Evolutionary conservation across 1,140 invertebrate genomes (phyloP), one percentile per base, ranked within the genome.

Genomic region (Drosophila paulistorum): DNA sequence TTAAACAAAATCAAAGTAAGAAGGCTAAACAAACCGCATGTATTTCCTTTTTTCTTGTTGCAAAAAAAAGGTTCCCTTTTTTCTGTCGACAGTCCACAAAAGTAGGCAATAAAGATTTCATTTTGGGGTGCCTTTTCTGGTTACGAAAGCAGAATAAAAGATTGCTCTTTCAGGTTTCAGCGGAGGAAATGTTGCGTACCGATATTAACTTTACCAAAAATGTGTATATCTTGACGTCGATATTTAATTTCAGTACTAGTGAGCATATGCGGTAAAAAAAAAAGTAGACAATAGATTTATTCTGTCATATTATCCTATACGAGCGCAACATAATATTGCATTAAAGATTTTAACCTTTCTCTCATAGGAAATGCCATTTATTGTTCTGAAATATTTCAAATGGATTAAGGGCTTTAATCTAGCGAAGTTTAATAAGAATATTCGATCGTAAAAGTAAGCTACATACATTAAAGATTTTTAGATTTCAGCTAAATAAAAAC

Each of bases 1-100:
- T 14, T n/a, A 45, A 58, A 45, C 65, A 59, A 55, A 51, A 51
- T 23, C 41, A 55, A 33, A 54, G 58, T 30, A 51, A 20, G 35
- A 20, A 37, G 20, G 39, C 17, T 26, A 61, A 51, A 51, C 45
- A 51, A 51, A 51, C 45, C 45, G 45, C 45, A 51, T 51, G 17
- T 51, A 51, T 51, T 20, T 17, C 7, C 2, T 17, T 26, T 48
- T 48, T 51, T 20, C 17, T 51, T 20, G 42, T 45, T 9, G 45
- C 14, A 17, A 11, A 23, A 51, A 48, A 48, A 48, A 48, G 14
- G 45, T 10, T 51, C 3, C 45, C 45, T 1, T 37, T 37, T 37
- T 37, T 26, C 23, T 37, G 35, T 37, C 35, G 35, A 17, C 17
- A 10, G 14, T 14, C 13, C 45, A 14, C 7, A 51, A 51, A 51